A percentile compares a stretch with the other conserved stretches of the same genome.
Conservation (phyloP, 1,140 invertebrate genomes). For the Ceratosolen solmsi region DNA sequence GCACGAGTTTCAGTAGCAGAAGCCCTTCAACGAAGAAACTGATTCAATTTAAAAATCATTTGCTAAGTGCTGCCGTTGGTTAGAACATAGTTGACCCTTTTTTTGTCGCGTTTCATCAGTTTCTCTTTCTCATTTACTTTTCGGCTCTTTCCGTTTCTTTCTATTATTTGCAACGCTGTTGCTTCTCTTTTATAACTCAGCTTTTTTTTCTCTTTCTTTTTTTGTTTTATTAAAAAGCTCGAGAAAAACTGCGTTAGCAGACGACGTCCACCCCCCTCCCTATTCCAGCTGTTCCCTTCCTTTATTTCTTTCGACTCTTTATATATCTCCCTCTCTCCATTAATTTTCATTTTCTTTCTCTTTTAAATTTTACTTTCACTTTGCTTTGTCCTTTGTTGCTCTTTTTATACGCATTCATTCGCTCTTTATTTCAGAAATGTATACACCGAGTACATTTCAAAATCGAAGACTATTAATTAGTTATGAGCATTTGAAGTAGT, state of each 20-base stretch:
- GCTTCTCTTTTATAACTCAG: constrained; percentile 28
- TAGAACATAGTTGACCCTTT: constrained; percentile 42
- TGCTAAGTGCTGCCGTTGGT: constrained; percentile 61
- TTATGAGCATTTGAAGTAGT: no score
- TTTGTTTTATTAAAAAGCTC: constrained; percentile 22
- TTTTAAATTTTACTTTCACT: constrained; percentile 25
- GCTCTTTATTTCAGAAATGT: constrained; percentile 26
- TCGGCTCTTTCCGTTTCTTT: constrained; percentile 9
- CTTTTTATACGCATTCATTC: background rate
- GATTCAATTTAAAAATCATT: constrained; percentile 69
- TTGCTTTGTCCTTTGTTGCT: background rate
- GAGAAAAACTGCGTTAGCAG: constrained; percentile 16
- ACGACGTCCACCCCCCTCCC: background rate
- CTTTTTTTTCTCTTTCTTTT: background rate
- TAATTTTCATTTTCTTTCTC: background rate
- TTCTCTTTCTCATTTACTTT: constrained; percentile 27
- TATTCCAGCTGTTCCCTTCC: background rate
- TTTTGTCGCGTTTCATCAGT: constrained; percentile 38
- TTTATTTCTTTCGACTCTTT: background rate
- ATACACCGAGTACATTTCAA: no score
- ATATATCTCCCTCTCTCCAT: no score
- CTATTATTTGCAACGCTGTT: constrained; percentile 43
- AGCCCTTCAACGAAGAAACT: constrained; percentile 48
- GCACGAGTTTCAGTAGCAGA: constrained; percentile 39
- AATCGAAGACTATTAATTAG: no score